phyloP scores from a whole-genome alignment of 2,113 vertebrate species.

The Egretta garzetta region DNA sequence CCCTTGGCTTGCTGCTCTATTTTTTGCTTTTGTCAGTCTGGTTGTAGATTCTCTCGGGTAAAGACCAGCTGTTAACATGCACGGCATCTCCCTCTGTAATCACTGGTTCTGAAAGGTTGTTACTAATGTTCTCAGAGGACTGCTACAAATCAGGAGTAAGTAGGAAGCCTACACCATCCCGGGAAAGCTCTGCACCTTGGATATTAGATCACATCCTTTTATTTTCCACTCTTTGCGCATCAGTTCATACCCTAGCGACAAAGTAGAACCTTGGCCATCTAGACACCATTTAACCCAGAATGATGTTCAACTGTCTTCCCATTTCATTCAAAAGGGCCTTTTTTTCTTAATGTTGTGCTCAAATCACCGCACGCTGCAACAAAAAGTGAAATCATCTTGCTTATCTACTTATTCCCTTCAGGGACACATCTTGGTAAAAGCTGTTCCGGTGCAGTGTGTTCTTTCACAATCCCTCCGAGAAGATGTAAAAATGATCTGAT shows the following conservation, averaged over 20 bases:
- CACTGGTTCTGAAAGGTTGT: conserved; percentile 80
- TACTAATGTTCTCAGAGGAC: conserved; percentile 77
- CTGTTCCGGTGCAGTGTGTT: neutral
- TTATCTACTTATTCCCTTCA: neutral
- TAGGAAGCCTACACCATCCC: conserved; percentile 54
- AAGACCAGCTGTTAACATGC: conserved; percentile 79
- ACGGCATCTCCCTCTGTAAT: conserved; percentile 75
- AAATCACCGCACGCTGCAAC: neutral
- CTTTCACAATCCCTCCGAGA: conserved; percentile 18
- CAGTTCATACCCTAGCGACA: conserved; percentile 6
- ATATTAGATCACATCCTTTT: conserved; percentile 53
- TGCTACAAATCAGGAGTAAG: conserved; percentile 74
- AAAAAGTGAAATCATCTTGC: neutral
- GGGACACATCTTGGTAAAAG: conserved; percentile 30
- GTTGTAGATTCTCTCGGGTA: conserved; percentile 46
- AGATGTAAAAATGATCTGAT: conserved; percentile 18
- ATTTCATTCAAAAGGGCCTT: neutral
- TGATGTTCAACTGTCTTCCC: neutral
- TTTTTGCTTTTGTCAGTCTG: conserved; percentile 55
- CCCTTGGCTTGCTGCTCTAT: neutral
- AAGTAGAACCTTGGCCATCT: conserved; percentile 49
- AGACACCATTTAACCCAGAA: neutral
- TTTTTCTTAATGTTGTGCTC: neutral
- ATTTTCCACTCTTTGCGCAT: neutral
- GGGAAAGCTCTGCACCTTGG: conserved; percentile 38